phyloP scores from a whole-genome alignment of 2,888 invertebrate genomes.

The Nyleta sp. region DNA sequence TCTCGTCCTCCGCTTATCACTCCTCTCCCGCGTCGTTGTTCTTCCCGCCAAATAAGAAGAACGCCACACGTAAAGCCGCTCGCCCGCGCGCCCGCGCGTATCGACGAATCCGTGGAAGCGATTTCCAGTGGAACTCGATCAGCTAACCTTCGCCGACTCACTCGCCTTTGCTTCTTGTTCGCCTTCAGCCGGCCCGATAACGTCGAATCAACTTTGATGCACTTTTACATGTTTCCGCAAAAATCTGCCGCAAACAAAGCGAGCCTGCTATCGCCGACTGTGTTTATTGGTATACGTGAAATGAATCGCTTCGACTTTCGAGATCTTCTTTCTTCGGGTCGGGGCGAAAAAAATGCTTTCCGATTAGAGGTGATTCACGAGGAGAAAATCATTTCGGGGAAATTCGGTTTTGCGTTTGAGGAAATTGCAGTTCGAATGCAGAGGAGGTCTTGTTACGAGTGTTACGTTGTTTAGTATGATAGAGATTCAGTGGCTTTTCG shows the following conservation, averaged over 20 bases:
- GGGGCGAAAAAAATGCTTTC: too few relatives aligned
- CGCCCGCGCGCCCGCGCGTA: slow-evolving; percentile 60
- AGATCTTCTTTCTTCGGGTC: too few relatives aligned
- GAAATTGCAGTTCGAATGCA: too few relatives aligned
- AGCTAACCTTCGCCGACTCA: slow-evolving; percentile 63
- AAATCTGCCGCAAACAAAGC: slow-evolving; percentile 48
- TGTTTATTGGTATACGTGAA: slow-evolving; percentile 25
- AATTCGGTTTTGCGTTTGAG: too few relatives aligned
- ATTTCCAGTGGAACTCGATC: slow-evolving; percentile 65
- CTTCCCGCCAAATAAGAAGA: slow-evolving; percentile 57
- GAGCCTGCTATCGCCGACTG: slow-evolving; percentile 38
- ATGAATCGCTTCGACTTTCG: slow-evolving; percentile 24
- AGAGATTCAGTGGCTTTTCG: neutral
- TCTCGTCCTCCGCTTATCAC: slow-evolving; percentile 64
- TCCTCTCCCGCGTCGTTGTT: slow-evolving; percentile 61
- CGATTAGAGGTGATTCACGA: too few relatives aligned
- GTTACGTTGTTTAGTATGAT: too few relatives aligned
- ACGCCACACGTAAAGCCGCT: slow-evolving; percentile 52
- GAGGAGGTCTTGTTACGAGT: too few relatives aligned
- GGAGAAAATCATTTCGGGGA: too few relatives aligned
- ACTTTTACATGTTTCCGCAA: slow-evolving; percentile 49
- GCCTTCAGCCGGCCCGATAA: slow-evolving; percentile 62
- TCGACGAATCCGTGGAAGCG: slow-evolving; percentile 63
- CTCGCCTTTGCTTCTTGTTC: slow-evolving; percentile 63
- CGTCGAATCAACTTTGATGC: slow-evolving; percentile 61